Percentiles rank a stretch among this genome's conserved stretches.
These are phyloP conservation scores for Drosophila greeni DNA, from an alignment of 2,888 invertebrate species.

Conservation along the genomic window DNA sequence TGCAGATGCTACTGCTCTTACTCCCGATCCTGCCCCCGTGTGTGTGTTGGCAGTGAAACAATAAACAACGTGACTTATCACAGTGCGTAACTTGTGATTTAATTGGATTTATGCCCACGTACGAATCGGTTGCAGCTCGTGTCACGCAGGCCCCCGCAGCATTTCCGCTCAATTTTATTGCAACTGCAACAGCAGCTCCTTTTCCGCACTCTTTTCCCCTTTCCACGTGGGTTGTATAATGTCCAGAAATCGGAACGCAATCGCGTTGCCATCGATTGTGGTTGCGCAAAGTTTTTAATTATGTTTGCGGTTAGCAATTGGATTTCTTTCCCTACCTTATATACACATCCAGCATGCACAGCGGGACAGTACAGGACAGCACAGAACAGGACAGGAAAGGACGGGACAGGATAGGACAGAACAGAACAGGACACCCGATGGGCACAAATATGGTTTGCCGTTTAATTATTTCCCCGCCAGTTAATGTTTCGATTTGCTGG, in stretches of 20 bases:
- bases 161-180: conserved; percentile 47
- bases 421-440: conserved; percentile 19
- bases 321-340: conserved; percentile 44
- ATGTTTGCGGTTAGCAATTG: conserved; percentile 73
- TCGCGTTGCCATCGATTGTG: conserved; percentile 59
- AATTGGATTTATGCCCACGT: conserved; percentile 69
- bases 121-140: conserved; percentile 24
- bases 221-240: conserved; percentile 39
- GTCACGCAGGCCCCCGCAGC: conserved; percentile 29
- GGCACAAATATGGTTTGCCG: conserved; percentile 31
- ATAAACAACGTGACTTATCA: conserved; percentile 75
- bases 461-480: conserved; percentile 43
- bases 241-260: conserved; percentile 41
- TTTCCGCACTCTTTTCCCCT: neutral
- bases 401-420: no score
- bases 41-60: conserved; percentile 49
- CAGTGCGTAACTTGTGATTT: conserved; percentile 74
- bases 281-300: conserved; percentile 71
- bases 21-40: neutral
- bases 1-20: conserved; percentile 3
- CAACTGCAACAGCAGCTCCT: conserved; percentile 25
- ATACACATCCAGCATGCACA: conserved; percentile 23
- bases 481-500: conserved; percentile 37
- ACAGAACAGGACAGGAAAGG: neutral
- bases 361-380: conserved; percentile 14